These are phyloP conservation scores for Tachycineta bicolor DNA, from an alignment of 2,113 vertebrate genomes.

Conservation along the genomic window DNA sequence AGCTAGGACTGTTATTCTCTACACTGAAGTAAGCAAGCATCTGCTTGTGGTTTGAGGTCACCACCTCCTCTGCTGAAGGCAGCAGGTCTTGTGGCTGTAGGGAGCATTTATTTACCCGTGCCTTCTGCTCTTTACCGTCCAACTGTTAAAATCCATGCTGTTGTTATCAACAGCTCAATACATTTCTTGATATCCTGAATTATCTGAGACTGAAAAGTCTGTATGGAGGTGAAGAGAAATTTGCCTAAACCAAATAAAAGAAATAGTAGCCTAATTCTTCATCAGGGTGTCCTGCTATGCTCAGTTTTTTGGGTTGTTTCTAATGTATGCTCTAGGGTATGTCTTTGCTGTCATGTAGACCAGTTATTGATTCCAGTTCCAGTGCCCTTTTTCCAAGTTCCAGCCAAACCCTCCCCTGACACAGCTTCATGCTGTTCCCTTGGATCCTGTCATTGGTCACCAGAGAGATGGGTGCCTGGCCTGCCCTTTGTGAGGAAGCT, in stretches of 20 bases:
- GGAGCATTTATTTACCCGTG: neutral
- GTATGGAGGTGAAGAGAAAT: neutral
- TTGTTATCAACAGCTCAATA: neutral
- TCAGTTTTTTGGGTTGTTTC: neutral
- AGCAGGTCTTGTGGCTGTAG: neutral
- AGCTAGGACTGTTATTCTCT: neutral
- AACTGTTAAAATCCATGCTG: neutral
- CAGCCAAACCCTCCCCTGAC: neutral
- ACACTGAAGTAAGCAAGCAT: neutral
- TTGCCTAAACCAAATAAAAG: neutral
- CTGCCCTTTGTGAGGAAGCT: neutral
- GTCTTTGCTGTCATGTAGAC: neutral
- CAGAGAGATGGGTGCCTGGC: neutral
- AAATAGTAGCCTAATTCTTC: neutral
- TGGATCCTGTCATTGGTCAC: neutral
- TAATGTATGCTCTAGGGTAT: neutral
- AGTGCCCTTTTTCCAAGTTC: neutral
- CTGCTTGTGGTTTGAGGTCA: neutral
- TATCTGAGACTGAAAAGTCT: neutral
- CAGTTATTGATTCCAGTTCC: neutral
- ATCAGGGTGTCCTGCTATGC: neutral
- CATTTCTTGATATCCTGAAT: neutral
- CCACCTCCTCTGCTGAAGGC: neutral
- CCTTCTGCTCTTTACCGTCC: neutral
- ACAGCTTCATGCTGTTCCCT: neutral